phyloP scores from a whole-genome alignment of 2,888 invertebrate genomes.

The Cheilosia urbana region DNA sequence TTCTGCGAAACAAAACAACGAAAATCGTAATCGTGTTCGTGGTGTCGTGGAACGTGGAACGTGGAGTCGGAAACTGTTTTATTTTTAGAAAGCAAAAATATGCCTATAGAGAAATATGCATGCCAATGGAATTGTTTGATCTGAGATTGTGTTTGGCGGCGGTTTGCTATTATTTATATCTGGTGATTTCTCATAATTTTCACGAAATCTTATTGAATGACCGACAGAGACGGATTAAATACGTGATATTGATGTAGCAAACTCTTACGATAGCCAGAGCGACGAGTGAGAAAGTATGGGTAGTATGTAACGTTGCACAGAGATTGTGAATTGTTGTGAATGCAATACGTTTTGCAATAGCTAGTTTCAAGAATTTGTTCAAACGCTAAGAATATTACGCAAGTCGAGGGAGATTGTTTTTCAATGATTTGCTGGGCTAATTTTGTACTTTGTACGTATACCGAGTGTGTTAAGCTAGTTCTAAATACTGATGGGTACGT shows the following conservation, averaged over 20 bases:
- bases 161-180: slow-evolving; percentile 26
- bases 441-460: too few species aligned
- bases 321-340: too few species aligned
- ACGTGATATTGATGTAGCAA: slow-evolving; percentile 14
- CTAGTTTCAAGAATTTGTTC: too few species aligned
- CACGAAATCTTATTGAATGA: slow-evolving; percentile 32
- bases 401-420: too few species aligned
- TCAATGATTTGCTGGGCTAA: too few species aligned
- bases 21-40: slow-evolving; percentile 1
- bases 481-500: too few species aligned
- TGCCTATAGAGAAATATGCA: neutral
- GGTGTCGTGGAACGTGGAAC: slow-evolving; percentile 7
- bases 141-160: slow-evolving; percentile 23
- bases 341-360: too few species aligned
- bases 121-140: slow-evolving; percentile 12
- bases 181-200: slow-evolving; percentile 18
- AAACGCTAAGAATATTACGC: too few species aligned
- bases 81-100: slow-evolving; percentile 44
- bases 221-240: slow-evolving; percentile 19
- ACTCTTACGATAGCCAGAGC: slow-evolving; percentile 9
- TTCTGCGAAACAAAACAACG: slow-evolving; percentile 4
- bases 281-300: neutral
- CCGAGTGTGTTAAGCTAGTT: too few species aligned
- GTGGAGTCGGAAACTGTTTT: slow-evolving; percentile 7
- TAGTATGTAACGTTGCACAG: too few species aligned